Conservation (phyloP, 2,797 vertebrate genomes). For the Poeciliopsis paucimaculata region DNA sequence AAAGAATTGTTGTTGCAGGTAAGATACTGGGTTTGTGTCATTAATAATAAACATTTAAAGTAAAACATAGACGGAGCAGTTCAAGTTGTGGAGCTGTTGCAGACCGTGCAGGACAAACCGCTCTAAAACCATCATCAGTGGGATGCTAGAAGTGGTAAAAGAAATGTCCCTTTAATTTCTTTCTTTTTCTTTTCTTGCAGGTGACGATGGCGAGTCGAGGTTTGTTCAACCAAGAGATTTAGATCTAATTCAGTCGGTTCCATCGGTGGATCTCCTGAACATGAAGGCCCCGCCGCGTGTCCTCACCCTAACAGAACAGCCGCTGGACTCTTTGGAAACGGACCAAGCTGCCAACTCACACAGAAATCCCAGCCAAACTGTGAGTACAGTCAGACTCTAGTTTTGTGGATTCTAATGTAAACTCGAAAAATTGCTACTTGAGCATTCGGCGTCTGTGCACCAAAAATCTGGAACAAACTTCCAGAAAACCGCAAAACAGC, state of each 20-base stretch:
- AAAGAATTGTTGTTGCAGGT: constrained; percentile 95
- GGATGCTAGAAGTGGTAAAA: not conserved
- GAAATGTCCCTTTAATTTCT: not conserved
- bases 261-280: constrained; percentile 87
- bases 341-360: constrained; percentile 80
- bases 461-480: too few species aligned
- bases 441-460: too few species aligned
- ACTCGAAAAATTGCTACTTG: not conserved
- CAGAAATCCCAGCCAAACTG: constrained; percentile 84
- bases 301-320: constrained; percentile 92
- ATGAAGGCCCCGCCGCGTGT: constrained; percentile 95
- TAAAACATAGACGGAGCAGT: not conserved
- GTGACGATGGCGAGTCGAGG: constrained; percentile 82
- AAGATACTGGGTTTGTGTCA: not conserved
- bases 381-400: constrained; percentile 55
- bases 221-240: constrained; percentile 91
- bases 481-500: too few species aligned
- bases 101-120: not conserved
- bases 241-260: constrained; percentile 91
- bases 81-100: not conserved
- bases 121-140: not conserved
- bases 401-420: not conserved
- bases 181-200: constrained; percentile 60
- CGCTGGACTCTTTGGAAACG: constrained; percentile 93
- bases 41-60: not conserved